Percentiles rank a stretch among this genome's conserved stretches.
phyloP scores from a whole-genome alignment of 1,140 invertebrate genomes.

The Drosophila malerkotliana region DNA sequence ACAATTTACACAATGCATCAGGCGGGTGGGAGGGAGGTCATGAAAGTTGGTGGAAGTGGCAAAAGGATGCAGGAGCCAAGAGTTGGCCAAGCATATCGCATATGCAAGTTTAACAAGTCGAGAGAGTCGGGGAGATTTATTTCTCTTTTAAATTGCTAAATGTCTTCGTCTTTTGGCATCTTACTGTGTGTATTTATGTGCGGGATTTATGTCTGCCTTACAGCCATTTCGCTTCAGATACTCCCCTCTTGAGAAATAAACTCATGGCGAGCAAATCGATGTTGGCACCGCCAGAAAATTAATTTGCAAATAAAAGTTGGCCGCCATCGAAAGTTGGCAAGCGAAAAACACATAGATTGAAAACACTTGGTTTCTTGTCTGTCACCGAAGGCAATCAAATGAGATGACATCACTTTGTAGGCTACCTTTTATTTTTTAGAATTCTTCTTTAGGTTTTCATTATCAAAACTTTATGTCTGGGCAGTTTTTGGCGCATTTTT shows the following conservation, averaged over 20 bases:
- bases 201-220: conserved; percentile 48
- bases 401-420: neutral
- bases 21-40: neutral
- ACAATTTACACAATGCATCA: conserved; percentile 71
- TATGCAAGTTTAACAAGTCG: conserved; percentile 45
- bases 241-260: neutral
- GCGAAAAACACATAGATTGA: conserved; percentile 19
- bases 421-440: neutral
- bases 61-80: conserved; percentile 14
- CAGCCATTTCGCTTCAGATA: conserved; percentile 13
- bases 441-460: neutral
- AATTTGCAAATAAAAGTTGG: conserved; percentile 69
- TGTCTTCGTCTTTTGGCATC: conserved; percentile 51
- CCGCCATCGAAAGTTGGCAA: conserved; percentile 47
- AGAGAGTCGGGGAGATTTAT: conserved; percentile 54
- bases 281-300: conserved; percentile 60
- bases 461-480: conserved; percentile 4
- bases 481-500: neutral
- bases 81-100: conserved; percentile 20
- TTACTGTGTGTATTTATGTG: conserved; percentile 50
- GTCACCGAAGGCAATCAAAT: conserved; percentile 8
- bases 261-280: conserved; percentile 49
- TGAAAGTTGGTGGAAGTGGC: conserved; percentile 7
- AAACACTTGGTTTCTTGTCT: conserved; percentile 2
- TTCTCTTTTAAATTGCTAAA: conserved; percentile 73